phyloP scores from a whole-genome alignment of 2,113 vertebrate species.

The Dolichotis patagonum region DNA sequence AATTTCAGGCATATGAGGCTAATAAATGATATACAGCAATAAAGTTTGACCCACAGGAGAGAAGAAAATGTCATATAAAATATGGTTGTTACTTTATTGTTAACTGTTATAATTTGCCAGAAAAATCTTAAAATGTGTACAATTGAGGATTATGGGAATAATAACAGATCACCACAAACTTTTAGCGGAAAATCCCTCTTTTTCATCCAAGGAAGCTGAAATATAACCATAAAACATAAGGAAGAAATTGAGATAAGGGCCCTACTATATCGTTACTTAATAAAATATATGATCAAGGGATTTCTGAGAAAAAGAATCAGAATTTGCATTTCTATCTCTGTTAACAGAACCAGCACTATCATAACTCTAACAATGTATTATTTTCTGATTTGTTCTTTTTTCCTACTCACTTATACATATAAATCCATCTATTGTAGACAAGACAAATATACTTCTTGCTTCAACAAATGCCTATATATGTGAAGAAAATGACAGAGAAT shows the following conservation, averaged over 20 bases:
- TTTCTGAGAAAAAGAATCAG: neutral
- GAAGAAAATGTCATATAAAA: neutral
- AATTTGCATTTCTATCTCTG: neutral
- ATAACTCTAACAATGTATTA: neutral
- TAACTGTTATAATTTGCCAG: neutral
- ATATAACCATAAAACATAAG: neutral
- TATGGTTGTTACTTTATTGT: neutral
- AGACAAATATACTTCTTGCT: neutral
- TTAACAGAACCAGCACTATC: neutral
- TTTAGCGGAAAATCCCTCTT: neutral
- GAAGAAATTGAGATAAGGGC: neutral
- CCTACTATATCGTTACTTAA: neutral
- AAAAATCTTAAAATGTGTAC: neutral
- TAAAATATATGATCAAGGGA: neutral
- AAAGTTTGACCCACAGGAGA: neutral
- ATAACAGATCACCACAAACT: neutral
- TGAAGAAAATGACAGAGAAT: too few species aligned
- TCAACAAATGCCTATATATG: neutral
- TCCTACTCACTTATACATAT: neutral
- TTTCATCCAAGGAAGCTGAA: neutral
- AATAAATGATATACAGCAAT: neutral
- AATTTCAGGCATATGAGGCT: neutral
- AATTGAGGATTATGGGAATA: neutral
- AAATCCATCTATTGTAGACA: neutral
- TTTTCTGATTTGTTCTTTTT: neutral